Evolutionary conservation across 2,888 invertebrate genomes (phyloP), one percentile per base, ranked within the genome.

Genomic region (Erebia palarica): DNA sequence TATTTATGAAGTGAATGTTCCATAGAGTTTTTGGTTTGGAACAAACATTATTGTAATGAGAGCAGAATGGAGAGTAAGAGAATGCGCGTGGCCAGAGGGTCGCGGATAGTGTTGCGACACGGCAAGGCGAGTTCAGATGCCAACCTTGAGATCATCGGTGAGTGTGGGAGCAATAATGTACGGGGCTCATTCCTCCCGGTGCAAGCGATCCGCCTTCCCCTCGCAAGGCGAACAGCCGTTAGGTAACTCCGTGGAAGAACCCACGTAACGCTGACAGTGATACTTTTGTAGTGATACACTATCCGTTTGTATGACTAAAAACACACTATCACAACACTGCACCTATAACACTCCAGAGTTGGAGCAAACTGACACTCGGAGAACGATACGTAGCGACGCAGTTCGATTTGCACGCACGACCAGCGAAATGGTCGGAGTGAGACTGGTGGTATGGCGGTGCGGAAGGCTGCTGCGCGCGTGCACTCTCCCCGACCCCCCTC

Each of bases 91-190:
- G 83, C 81, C 84, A 86, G 82, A 86, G 86, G 86, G 87, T 86
- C 84, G 78, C 82, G 80, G 84, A 84, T 84, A 80, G 84, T 84
- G 82, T 89, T 84, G 85, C 89, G 86, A 87, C 87, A 88, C 82
- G 77, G 80, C 79, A 73, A 73, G 71, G 75, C 72, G 76, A 75
- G 75, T 75, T 74, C 74, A 76, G 79, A 82, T 84, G 81, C 91
- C 85, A 89, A 93, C 93, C 93, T 92, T 91, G 92, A 92, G 92
- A 92, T 93, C 93, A 93, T 93, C 92, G 93, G 91, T 92, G 89
- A 90, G 90, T 91, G 87, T 86, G 84, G 86, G 86, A 89, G 80
- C 85, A 86, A 86, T 91, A 86, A 85, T 91, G 85, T 86, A 85
- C 91, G 89, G 92, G 92, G 92, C 92, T 92, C 93, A 93, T 93